phyloP scores from a whole-genome alignment of 1,140 invertebrate species.

The Xylocopa sonorina region DNA sequence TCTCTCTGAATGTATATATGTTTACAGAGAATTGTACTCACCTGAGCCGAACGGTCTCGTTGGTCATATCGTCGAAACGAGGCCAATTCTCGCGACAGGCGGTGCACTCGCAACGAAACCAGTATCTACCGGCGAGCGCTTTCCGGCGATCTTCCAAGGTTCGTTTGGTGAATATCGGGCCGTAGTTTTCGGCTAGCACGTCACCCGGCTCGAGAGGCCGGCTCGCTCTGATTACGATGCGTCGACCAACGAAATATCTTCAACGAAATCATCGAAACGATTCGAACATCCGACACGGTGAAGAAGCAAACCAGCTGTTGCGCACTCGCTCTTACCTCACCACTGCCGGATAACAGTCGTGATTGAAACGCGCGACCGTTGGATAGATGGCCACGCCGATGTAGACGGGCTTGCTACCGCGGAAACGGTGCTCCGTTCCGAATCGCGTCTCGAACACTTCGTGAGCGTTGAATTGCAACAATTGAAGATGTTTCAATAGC shows the following conservation, averaged over 20 bases:
- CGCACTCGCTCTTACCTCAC: constrained; percentile 83
- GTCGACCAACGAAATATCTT: constrained; percentile 89
- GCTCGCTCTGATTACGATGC: constrained; percentile 87
- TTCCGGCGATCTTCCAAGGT: constrained; percentile 84
- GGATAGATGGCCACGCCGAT: constrained; percentile 92
- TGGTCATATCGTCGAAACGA: constrained; percentile 84
- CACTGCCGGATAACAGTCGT: constrained; percentile 92
- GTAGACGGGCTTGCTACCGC: constrained; percentile 83
- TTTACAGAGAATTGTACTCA: constrained; percentile 4
- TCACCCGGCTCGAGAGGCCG: constrained; percentile 85
- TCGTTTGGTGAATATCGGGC: constrained; percentile 89
- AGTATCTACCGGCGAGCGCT: constrained; percentile 88
- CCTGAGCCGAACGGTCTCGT: constrained; percentile 69
- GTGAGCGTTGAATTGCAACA: constrained; percentile 94
- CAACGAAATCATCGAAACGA: constrained; percentile 29
- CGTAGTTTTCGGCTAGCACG: constrained; percentile 92
- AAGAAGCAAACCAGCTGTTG: too few species aligned
- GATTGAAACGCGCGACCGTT: constrained; percentile 92
- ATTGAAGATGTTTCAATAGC: constrained; percentile 88
- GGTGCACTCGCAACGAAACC: constrained; percentile 89
- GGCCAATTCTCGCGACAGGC: constrained; percentile 92
- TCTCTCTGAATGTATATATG: not conserved
- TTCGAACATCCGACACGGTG: too few species aligned
- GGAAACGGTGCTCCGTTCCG: constrained; percentile 81
- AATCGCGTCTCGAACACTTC: constrained; percentile 90